Evolutionary conservation across 2,888 invertebrate species (phyloP).

Genomic region (Tridacna crocea): DNA sequence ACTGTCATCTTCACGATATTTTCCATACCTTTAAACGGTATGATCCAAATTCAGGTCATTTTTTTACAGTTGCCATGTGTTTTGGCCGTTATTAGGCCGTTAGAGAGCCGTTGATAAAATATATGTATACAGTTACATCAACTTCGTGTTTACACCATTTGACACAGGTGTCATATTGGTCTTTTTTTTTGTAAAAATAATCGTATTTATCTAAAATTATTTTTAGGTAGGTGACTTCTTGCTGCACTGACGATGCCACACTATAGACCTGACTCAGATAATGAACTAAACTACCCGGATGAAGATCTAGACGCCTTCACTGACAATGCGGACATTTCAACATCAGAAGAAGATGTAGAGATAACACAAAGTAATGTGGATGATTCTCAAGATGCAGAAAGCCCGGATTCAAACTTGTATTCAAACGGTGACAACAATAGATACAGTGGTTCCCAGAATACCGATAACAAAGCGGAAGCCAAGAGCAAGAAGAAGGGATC

Average conservation of each 20-base stretch:
- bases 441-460: not conserved
- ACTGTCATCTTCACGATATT: no score
- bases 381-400: not conserved
- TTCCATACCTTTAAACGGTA: no score
- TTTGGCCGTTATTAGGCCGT: no score
- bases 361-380: not conserved
- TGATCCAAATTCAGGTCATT: no score
- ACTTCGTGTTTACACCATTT: no score
- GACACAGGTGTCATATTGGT: no score
- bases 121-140: no score
- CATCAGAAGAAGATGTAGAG: not conserved
- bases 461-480: not conserved
- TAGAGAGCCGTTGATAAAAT: no score
- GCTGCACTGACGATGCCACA: not conserved
- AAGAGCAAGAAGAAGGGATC: slow-evolving; percentile 2
- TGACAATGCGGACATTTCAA: not conserved
- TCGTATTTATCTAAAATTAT: no score
- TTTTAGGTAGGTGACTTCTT: not conserved
- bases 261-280: not conserved
- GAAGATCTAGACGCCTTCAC: not conserved
- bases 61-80: no score
- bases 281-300: not conserved
- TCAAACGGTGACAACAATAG: not conserved
- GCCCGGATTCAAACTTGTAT: not conserved
- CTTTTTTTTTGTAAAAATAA: no score